Conservation (phyloP, 2,797 vertebrate genomes). For the Avahi laniger region DNA sequence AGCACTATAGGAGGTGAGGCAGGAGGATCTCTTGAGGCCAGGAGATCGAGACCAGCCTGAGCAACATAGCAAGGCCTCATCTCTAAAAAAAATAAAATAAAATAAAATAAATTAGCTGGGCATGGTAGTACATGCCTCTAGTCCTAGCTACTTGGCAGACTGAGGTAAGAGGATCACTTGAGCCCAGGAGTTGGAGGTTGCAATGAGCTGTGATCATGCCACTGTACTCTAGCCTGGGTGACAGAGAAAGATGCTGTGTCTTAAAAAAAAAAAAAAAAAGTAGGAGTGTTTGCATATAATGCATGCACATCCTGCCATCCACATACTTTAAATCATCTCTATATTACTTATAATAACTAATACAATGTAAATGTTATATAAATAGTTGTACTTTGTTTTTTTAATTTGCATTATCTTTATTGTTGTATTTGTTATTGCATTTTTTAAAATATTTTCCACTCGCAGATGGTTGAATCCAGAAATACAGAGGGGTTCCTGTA, state of each 20-base stretch:
- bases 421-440: background rate
- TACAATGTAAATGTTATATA: background rate
- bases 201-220: background rate
- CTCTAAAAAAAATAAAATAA: background rate
- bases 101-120: background rate
- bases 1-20: background rate
- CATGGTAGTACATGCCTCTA: background rate
- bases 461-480: background rate
- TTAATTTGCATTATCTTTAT: background rate
- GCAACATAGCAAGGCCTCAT: background rate
- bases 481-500: background rate
- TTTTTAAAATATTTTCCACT: background rate
- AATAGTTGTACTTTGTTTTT: background rate
- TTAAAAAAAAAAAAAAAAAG: background rate
- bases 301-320: background rate
- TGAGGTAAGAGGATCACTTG: background rate
- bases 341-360: background rate
- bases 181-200: background rate
- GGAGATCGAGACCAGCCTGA: background rate
- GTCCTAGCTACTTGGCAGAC: background rate
- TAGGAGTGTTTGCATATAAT: background rate
- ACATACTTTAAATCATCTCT: background rate
- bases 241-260: background rate
- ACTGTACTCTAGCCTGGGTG: background rate
- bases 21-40: background rate